Evolutionary conservation across 2,797 vertebrate species (phyloP).

Genomic region (Sternotherus odoratus): DNA sequence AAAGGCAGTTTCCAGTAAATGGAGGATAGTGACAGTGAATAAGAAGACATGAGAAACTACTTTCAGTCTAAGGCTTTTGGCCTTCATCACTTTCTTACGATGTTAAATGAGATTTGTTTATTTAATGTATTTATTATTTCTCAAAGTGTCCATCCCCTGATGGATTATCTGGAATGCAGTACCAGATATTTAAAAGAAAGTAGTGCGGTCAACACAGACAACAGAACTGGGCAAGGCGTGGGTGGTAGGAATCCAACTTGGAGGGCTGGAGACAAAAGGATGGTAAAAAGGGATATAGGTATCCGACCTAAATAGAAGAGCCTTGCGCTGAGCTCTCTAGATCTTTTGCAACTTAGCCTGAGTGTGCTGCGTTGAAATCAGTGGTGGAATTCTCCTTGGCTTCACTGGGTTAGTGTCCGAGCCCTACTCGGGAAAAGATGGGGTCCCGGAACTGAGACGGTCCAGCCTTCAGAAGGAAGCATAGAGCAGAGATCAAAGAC

Average conservation of each 20-base stretch:
- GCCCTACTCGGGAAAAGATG: background rate
- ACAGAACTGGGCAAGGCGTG: background rate
- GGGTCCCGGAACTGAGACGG: background rate
- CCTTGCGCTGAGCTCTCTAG: background rate
- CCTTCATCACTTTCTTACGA: background rate
- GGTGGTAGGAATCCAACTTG: background rate
- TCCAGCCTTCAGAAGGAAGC: background rate
- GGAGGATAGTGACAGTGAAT: background rate
- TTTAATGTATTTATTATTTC: background rate
- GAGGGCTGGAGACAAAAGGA: background rate
- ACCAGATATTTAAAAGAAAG: background rate
- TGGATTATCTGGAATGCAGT: accelerated
- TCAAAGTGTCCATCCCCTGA: background rate
- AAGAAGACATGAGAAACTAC: slow-evolving; percentile 25
- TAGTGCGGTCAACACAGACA: accelerated
- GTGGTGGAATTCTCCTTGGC: background rate
- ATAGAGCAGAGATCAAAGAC: background rate
- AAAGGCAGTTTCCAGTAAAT: slow-evolving; percentile 30
- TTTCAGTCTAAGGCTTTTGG: slow-evolving; percentile 18
- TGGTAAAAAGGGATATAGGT: background rate
- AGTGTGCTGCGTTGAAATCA: accelerated
- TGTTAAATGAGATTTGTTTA: background rate
- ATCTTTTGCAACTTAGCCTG: background rate
- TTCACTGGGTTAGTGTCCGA: background rate
- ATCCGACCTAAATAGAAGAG: background rate